Evolutionary conservation across 2,113 vertebrate species (phyloP).

Genomic region (Silurus asotus): DNA sequence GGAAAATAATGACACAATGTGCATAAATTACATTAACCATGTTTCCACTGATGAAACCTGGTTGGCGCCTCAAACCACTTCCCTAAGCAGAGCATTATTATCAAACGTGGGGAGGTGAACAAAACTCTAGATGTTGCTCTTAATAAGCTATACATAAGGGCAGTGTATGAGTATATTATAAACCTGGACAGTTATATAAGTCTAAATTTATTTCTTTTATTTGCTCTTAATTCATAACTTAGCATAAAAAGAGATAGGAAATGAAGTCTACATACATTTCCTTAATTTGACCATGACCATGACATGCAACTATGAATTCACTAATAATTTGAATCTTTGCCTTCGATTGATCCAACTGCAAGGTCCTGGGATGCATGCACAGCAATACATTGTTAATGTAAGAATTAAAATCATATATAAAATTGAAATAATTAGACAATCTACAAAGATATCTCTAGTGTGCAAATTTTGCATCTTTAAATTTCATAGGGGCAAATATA

Average conservation of each 20-base stretch:
- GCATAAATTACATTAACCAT: slow-evolving; percentile 15
- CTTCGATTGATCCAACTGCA: background rate
- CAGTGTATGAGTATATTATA: background rate
- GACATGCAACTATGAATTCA: background rate
- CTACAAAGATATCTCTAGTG: background rate
- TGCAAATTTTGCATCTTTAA: background rate
- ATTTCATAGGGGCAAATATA: background rate
- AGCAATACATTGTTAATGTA: background rate
- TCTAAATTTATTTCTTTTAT: background rate
- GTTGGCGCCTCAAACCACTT: background rate
- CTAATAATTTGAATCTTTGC: background rate
- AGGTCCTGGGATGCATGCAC: background rate
- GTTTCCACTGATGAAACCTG: background rate
- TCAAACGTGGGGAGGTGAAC: background rate
- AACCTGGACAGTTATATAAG: background rate
- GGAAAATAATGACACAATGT: background rate
- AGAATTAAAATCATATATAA: background rate
- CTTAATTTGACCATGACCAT: background rate
- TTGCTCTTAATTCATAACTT: background rate
- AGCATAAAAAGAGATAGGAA: background rate
- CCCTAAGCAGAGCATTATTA: background rate
- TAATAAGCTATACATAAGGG: background rate
- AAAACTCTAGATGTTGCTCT: background rate
- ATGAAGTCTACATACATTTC: background rate
- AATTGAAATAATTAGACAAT: background rate